phyloP scores from a whole-genome alignment of 2,888 invertebrate genomes.

The Meandrusa payeni region DNA sequence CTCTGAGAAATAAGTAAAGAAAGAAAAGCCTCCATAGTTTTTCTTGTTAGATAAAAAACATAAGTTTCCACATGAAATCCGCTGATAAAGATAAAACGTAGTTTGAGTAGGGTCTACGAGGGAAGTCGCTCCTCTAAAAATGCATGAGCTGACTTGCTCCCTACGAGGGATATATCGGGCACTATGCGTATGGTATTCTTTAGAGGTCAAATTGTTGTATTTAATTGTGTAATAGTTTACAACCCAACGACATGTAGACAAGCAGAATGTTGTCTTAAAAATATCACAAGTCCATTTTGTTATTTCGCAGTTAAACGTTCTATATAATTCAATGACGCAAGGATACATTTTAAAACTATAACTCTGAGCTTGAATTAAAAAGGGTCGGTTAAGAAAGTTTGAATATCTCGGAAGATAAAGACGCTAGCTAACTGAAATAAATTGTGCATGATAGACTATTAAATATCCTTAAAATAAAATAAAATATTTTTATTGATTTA shows the following conservation, averaged over 20 bases:
- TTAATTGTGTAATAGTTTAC: constrained; percentile 19
- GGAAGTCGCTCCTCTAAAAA: constrained; percentile 28
- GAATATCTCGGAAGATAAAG: too few relatives aligned
- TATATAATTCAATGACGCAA: too few relatives aligned
- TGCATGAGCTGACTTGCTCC: constrained; percentile 30
- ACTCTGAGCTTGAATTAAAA: too few relatives aligned
- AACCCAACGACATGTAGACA: neutral
- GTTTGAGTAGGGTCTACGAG: constrained; percentile 36
- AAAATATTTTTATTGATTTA: too few relatives aligned
- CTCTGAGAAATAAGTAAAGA: neutral
- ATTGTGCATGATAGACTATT: too few relatives aligned
- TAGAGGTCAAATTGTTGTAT: constrained; percentile 22
- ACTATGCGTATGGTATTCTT: constrained; percentile 18
- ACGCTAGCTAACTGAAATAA: too few relatives aligned
- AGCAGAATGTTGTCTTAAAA: too few relatives aligned
- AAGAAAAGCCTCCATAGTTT: constrained; percentile 22
- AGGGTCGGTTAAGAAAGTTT: too few relatives aligned
- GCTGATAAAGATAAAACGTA: constrained; percentile 40
- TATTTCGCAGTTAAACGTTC: too few relatives aligned
- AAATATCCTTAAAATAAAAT: too few relatives aligned
- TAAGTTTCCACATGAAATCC: constrained; percentile 37
- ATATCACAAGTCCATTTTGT: too few relatives aligned
- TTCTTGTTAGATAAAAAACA: constrained; percentile 30
- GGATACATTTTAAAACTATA: too few relatives aligned
- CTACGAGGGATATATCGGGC: constrained; percentile 17